phyloP scores from a whole-genome alignment of 2,888 invertebrate genomes.

The Melinaea marsaeus region DNA sequence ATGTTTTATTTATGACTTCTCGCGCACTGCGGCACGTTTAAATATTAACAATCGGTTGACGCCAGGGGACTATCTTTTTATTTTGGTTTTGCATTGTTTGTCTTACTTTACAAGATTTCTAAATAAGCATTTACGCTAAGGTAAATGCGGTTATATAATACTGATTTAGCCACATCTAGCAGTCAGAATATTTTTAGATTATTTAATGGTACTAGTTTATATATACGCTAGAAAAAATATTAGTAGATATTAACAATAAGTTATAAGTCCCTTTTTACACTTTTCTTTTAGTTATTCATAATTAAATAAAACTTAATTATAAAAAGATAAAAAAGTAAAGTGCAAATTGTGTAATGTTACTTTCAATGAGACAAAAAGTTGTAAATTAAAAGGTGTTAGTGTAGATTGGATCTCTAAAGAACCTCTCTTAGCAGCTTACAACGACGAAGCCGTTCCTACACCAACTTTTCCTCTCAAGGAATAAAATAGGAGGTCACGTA shows the following conservation, averaged over 20 bases:
- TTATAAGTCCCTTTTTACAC: no score
- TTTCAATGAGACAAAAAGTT: slow-evolving; percentile 31
- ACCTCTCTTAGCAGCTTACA: slow-evolving; percentile 43
- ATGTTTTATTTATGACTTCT: slow-evolving; percentile 64
- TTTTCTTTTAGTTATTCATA: no score
- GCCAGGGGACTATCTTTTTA: slow-evolving; percentile 9
- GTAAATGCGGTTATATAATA: neutral
- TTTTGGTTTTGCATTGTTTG: slow-evolving; percentile 4
- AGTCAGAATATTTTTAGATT: no score
- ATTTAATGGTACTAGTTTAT: no score
- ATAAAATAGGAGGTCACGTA: slow-evolving; percentile 30
- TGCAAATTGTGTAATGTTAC: slow-evolving; percentile 14
- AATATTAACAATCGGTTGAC: slow-evolving; percentile 59
- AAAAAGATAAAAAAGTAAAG: no score
- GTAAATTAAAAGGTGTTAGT: slow-evolving; percentile 26
- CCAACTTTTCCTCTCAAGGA: slow-evolving; percentile 35
- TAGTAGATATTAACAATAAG: no score
- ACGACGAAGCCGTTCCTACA: slow-evolving; percentile 32
- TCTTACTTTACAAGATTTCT: neutral
- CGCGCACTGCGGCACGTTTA: slow-evolving; percentile 65
- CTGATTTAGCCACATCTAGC: neutral
- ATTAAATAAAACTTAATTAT: no score
- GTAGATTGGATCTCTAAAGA: slow-evolving; percentile 31
- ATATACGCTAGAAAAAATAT: no score
- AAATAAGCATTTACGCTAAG: neutral